Evolutionary conservation across 1,140 invertebrate genomes (phyloP).

Genomic region (Meloidogyne exigua): DNA sequence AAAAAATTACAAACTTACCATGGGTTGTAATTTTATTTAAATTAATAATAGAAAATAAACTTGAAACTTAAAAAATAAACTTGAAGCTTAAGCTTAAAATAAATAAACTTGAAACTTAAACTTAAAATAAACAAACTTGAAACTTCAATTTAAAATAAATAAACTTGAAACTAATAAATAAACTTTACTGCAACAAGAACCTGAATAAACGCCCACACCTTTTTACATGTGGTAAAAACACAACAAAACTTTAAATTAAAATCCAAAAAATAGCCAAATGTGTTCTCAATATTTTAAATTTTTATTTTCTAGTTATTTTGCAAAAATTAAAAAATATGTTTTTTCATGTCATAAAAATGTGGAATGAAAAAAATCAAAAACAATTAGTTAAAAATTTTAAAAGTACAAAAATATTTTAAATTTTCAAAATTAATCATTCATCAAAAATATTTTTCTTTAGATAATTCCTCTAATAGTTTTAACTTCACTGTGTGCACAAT

Average conservation of each 20-base stretch:
- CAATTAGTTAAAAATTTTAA: no score
- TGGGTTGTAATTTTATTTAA: background rate
- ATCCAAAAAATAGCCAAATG: background rate
- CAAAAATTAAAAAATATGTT: background rate
- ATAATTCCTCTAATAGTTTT: background rate
- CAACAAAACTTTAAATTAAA: background rate
- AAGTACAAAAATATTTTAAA: background rate
- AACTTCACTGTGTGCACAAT: slow-evolving; percentile 8
- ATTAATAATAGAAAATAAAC: no score
- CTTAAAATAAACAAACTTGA: background rate
- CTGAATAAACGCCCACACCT: background rate
- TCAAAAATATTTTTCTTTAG: background rate
- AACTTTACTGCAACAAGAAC: background rate
- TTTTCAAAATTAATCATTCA: background rate
- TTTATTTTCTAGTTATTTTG: background rate
- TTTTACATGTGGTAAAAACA: background rate
- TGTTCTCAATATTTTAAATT: background rate
- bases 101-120: no score
- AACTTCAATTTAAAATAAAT: background rate
- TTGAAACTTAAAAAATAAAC: no score
- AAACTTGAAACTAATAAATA: background rate
- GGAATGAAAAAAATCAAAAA: no score
- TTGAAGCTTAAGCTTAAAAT: no score
- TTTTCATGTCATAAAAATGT: no score
- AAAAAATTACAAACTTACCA: background rate